Percentiles rank a stretch among this genome's conserved stretches.
These are phyloP conservation scores for Probaryconus sp. DNA, from an alignment of 1,140 invertebrate genomes.

Conservation along the genomic window DNA sequence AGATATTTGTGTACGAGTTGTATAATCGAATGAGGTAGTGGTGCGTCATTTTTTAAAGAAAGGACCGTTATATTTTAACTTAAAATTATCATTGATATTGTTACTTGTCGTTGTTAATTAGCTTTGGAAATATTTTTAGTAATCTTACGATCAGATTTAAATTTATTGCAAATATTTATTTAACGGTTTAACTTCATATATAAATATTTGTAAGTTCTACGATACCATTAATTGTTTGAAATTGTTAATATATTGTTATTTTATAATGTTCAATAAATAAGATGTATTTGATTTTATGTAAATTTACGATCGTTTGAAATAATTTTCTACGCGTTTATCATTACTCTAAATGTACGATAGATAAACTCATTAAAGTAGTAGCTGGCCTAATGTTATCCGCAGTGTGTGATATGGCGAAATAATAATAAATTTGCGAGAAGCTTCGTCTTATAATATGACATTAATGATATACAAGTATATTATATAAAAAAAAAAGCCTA, in stretches of 20 bases:
- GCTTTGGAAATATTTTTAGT: not conserved
- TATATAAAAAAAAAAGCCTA: slow-evolving; percentile 63
- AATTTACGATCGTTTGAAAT: too few species aligned
- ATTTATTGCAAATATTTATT: too few species aligned
- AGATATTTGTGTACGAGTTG: slow-evolving; percentile 21
- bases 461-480: slow-evolving; percentile 56
- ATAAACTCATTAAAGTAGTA: slow-evolving; percentile 72
- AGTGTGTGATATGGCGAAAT: slow-evolving; percentile 58
- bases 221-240: too few species aligned
- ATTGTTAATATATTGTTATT: too few species aligned
- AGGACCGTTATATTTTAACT: slow-evolving; percentile 18
- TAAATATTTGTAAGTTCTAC: too few species aligned
- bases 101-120: slow-evolving; percentile 3
- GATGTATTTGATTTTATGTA: too few species aligned
- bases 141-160: too few species aligned
- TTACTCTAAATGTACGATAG: slow-evolving; percentile 53
- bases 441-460: slow-evolving; percentile 51
- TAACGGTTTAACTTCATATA: too few species aligned
- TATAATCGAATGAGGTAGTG: slow-evolving; percentile 28
- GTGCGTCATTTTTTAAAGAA: not conserved
- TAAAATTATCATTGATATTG: not conserved
- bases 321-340: too few species aligned
- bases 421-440: slow-evolving; percentile 36
- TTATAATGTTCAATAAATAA: too few species aligned
- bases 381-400: slow-evolving; percentile 74